Evolutionary conservation across 2,888 invertebrate species (phyloP).

Genomic region (Ectropis crepuscularia): DNA sequence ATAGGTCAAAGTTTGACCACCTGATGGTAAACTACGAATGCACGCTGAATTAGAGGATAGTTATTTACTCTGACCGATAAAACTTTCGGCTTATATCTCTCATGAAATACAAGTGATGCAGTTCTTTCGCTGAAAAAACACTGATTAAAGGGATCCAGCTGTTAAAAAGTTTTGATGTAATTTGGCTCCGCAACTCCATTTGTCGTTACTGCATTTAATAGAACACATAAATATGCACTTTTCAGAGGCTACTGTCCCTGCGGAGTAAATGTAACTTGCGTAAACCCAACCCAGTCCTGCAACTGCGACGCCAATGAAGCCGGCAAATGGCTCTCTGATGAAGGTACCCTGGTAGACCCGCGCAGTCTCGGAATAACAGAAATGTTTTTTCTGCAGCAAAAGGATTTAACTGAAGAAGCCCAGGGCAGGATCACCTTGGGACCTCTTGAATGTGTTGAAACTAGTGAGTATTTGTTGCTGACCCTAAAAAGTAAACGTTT

Average conservation of each 20-base stretch:
- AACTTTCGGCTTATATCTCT: no score
- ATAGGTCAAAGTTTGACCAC: no score
- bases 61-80: no score
- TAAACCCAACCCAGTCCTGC: conserved; percentile 92
- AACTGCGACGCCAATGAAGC: conserved; percentile 95
- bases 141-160: no score
- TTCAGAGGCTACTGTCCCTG: conserved; percentile 89
- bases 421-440: conserved; percentile 95
- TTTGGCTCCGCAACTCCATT: no score
- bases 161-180: no score
- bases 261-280: conserved; percentile 92
- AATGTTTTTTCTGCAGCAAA: conserved; percentile 95
- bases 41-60: no score
- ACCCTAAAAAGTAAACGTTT: not conserved
- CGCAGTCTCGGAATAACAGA: conserved; percentile 94
- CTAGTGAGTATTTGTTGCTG: conserved; percentile 87
- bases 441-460: conserved; percentile 96
- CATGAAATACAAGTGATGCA: no score
- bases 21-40: no score
- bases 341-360: conserved; percentile 92
- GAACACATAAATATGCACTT: not conserved
- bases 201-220: no score
- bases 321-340: conserved; percentile 94
- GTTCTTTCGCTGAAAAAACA: no score
- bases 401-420: conserved; percentile 92